A percentile compares a stretch with the other conserved stretches of the same genome.
Evolutionary conservation across 2,113 vertebrate genomes (phyloP).

Genomic region (Tringa solitaria): DNA sequence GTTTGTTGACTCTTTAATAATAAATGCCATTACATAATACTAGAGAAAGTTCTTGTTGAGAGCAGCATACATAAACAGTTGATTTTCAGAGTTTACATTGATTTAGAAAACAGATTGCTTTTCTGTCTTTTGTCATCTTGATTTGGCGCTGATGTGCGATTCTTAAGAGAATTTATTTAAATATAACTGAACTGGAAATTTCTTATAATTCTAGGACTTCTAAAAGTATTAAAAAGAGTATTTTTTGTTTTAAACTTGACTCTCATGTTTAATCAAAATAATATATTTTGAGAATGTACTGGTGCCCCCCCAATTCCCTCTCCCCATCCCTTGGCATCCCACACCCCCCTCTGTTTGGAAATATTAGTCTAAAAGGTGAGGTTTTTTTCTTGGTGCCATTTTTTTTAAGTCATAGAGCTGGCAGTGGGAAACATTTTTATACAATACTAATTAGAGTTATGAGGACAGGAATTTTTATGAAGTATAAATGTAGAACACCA

Average conservation of each 20-base stretch:
- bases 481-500: background rate
- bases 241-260: background rate
- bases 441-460: background rate
- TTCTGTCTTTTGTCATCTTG: background rate
- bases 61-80: background rate
- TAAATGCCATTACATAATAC: background rate
- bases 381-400: background rate
- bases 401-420: background rate
- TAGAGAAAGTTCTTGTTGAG: background rate
- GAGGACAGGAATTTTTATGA: background rate
- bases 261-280: background rate
- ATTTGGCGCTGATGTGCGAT: background rate
- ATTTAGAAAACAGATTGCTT: background rate
- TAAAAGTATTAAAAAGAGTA: background rate
- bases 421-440: background rate
- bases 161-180: background rate
- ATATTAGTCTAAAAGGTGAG: background rate
- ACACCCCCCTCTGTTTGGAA: background rate
- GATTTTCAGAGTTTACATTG: background rate
- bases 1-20: background rate
- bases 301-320: too few species aligned
- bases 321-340: background rate
- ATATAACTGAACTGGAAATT: background rate
- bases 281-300: background rate
- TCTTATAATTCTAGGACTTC: background rate